phyloP scores from a whole-genome alignment of 1,140 invertebrate species.

The Oryctes rhinoceros region DNA sequence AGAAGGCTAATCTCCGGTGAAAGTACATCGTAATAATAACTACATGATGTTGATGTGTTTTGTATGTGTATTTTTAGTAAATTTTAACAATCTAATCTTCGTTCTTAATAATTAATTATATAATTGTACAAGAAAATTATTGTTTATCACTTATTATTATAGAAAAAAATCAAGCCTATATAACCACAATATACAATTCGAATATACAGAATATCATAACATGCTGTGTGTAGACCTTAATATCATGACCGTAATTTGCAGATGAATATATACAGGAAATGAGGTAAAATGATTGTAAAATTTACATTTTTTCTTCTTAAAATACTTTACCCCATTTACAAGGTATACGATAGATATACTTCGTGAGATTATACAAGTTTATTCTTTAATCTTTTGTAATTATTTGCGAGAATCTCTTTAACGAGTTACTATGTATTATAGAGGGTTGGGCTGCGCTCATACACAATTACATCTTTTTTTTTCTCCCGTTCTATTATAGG shows the following conservation, averaged over 20 bases:
- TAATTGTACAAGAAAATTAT: not conserved
- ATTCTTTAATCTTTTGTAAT: not conserved
- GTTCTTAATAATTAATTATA: not conserved
- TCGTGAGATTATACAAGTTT: not conserved
- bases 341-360: not conserved
- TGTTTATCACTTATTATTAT: not conserved
- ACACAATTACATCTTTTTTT: not conserved
- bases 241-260: not conserved
- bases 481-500: not conserved
- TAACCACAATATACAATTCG: not conserved
- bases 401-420: not conserved
- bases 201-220: not conserved
- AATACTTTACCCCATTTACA: not conserved
- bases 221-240: not conserved
- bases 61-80: not conserved
- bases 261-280: too few species aligned
- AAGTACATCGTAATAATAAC: not conserved
- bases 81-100: not conserved
- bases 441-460: not conserved
- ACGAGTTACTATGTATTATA: constrained; percentile 8
- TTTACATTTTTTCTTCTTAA: not conserved
- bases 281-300: not conserved
- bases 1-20: not conserved
- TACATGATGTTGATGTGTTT: not conserved
- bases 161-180: not conserved